Base-by-base conservation (phyloP, 2,113 vertebrate species). In the Meriones unguiculatus region DNA sequence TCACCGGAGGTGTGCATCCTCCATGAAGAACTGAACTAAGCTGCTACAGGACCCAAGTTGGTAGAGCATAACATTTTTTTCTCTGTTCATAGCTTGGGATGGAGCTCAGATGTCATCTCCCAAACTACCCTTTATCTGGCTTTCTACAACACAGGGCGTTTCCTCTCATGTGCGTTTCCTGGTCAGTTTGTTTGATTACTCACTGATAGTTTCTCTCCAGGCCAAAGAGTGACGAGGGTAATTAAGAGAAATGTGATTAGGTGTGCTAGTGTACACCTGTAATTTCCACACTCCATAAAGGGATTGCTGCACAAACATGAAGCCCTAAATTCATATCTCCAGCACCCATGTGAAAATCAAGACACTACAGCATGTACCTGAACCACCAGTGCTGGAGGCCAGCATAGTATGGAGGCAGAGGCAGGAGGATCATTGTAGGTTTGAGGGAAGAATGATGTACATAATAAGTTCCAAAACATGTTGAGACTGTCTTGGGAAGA, bases 61-160 rank as follows among this genome's bases (percentile, higher is more conserved):
- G 32, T 2, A 28, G 9, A 11, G 2, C 0, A 11, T 32, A n/a
- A 5, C 2, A 6, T 8, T 46, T 0, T 38, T n/a, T 18, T 62
- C 38, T 46, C 18, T 41, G 30, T 1, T 32, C 9, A 14, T 22
- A 32, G 30, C 24, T 90, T 41, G 57, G 30, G 20, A 20, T 9
- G 7, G 13, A 77, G 13, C 17, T 38, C 22, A 62, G 41, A 76
- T 20, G 24, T n/a, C 67, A n/a, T 46, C 62, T 46, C 35, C 38
- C 28, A 3, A 50, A 35, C 5, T 9, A 15, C 30, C 12, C 30
- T 13, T 1, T 46, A 3, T 46, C 46, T 0, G 46, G 46, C 46
- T 46, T 46, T 46, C 46, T 46, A 46, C 46, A 46, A 46, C n/a
- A 57, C n/a, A 32, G 24, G 24, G 10, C 6, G 11, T 59, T 28